Base-by-base conservation (phyloP, 2,888 invertebrate species). In the Drymonia ruficornis region DNA sequence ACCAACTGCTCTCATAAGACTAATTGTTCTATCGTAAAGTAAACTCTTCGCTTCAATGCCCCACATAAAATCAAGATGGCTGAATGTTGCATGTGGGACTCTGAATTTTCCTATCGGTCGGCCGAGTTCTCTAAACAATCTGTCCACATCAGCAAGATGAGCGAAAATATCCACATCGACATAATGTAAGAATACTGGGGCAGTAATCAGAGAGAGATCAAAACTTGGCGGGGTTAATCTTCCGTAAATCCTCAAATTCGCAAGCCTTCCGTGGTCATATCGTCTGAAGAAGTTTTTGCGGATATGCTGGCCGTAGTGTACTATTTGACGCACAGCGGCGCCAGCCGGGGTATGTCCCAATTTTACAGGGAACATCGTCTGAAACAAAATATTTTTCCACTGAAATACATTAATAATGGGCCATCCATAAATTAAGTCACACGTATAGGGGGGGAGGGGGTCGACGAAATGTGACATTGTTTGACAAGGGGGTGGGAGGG, bases 61-160 rank as follows among this genome's bases (percentile, higher is more conserved):
- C 94, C 95, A 95, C 70, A 95, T 92, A 74, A 95, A 96, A 74
- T 96, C 95, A 59, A 95, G 82, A 80, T 96, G 96, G 76, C 94
- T 95, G 72, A 95, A 96, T 19, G 91, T 81, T 11, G 83, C 76
- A 67, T 93, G 90, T 5, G 93, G 89, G 1, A 95, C 93, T 53
- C 89, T 76, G 76, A 93, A 93, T 62, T 93, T 85, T 28, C 88
- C 91, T 2, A 93, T 86, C 50, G 91, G 80, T 59, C 85, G 94
- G 50, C 90, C 94, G 67, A 92, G 86, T 70, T 84, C 82, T 19
- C 73, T 76, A 8, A 84, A 87, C 36, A 95, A 78, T 55, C 80
- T 81, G 56, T 91, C 81, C 11, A 94, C 91, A 72, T 95, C 95
- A 4, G 47, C 65, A 0, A 78, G 57, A 49, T 84, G 79, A 0